phyloP scores from a whole-genome alignment of 1,140 invertebrate species.

The Heliconius hermathena region DNA sequence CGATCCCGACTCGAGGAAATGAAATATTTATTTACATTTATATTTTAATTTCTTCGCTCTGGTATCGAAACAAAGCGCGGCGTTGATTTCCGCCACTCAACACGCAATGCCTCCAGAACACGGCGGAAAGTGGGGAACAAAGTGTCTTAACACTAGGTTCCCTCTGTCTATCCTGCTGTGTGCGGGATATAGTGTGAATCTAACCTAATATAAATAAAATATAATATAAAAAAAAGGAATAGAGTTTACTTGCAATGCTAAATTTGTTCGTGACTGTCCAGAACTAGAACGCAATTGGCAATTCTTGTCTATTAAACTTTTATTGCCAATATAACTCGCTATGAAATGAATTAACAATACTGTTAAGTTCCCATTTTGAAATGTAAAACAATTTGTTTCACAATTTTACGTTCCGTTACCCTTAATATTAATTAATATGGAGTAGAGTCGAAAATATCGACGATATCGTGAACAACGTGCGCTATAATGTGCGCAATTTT shows the following conservation, averaged over 20 bases:
- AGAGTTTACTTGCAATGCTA: not conserved
- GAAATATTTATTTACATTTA: too few species aligned
- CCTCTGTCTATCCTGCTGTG: too few species aligned
- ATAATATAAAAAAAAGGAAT: too few species aligned
- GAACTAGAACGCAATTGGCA: conserved; percentile 37
- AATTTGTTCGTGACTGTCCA: conserved; percentile 25
- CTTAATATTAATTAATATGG: conserved; percentile 17
- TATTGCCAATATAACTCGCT: conserved; percentile 30
- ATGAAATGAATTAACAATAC: conserved; percentile 30
- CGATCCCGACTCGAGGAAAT: too few species aligned
- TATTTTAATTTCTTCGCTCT: too few species aligned
- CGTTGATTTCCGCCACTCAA: too few species aligned
- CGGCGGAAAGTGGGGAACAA: too few species aligned
- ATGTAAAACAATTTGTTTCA: conserved; percentile 33
- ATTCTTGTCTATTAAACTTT: conserved; percentile 33
- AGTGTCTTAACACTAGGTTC: too few species aligned
- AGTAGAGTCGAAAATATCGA: conserved; percentile 16
- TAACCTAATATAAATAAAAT: too few species aligned
- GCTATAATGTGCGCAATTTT: conserved; percentile 21
- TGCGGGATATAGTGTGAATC: too few species aligned
- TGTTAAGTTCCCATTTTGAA: conserved; percentile 27
- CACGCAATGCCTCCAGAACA: too few species aligned
- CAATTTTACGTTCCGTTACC: conserved; percentile 35
- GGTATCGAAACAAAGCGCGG: too few species aligned
- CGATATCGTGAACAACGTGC: conserved; percentile 13